Base-by-base conservation (phyloP, 2,888 invertebrate species). In the Nysson spinosus region DNA sequence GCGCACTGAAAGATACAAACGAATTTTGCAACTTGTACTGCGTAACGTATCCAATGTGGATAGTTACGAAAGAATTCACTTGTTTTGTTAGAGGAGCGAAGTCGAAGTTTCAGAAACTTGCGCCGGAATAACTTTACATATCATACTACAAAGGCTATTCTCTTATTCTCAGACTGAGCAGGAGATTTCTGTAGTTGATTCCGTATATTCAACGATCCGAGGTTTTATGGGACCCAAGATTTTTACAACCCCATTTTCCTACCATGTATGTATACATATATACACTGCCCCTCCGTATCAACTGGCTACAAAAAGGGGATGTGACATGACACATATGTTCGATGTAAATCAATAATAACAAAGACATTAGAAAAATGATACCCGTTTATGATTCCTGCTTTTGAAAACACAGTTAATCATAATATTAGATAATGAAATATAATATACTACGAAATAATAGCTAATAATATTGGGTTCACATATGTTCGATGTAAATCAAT, bases 61-160 rank as follows among this genome's bases (percentile, higher is more conserved):
- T 16, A 14, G 22, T 16, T n/a, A 42, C 14, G 19, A 47, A 51
- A 28, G n/a, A n/a, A 55, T 26, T 37, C 56, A 28, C 44, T 19
- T 51, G 37, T 35, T 35, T 51, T 24, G 16, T n/a, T 37, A 12
- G 16, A 32, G 12, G 39, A 44, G 58, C 12, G 14, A 24, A 12
- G 46, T 26, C 47, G 51, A 49, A 42, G 37, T 57, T 72, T 34
- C 42, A 43, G 56, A 50, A 58, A 62, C 58, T 58, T 44, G 17
- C 6, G 12, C 11, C 12, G 28, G 6, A 12, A 43, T 44, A 42
- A 49, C 32, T 49, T 55, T 37, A 47, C 26, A 51, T 43, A 17
- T n/a, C n/a, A n/a, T n/a, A n/a, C n/a, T n/a, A n/a, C n/a, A n/a
- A 11, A 14, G 11, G 26, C 22, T 17, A 16, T 42, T 32, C 50